Evolutionary conservation across 2,113 vertebrate genomes (phyloP).

Genomic region (Choloepus hoffmanni): DNA sequence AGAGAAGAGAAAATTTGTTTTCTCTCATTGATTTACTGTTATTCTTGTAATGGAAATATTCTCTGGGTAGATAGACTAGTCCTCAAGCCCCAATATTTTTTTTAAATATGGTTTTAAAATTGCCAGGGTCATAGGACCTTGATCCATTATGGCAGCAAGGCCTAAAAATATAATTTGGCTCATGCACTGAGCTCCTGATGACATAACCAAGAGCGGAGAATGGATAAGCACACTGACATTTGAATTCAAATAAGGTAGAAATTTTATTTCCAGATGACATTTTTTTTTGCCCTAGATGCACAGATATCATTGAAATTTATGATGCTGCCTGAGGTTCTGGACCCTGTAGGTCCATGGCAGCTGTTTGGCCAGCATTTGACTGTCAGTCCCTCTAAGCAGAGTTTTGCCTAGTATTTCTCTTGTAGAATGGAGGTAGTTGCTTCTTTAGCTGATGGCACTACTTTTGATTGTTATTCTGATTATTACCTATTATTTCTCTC

Average conservation of each 20-base stretch:
- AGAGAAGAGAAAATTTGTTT: not conserved
- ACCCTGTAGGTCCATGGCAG: not conserved
- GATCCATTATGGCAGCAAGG: not conserved
- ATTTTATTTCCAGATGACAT: conserved; percentile 32
- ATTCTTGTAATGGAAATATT: not conserved
- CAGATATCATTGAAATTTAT: not conserved
- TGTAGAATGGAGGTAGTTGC: not conserved
- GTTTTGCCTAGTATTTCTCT: not conserved
- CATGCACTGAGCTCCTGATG: not conserved
- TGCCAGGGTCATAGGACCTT: not conserved
- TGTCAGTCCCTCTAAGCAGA: not conserved
- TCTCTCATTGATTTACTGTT: not conserved
- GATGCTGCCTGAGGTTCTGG: not conserved
- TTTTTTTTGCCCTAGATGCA: conserved; percentile 17
- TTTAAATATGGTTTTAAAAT: not conserved
- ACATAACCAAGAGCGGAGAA: not conserved
- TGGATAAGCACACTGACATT: not conserved
- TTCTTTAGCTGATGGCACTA: not conserved
- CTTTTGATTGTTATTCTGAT: not conserved
- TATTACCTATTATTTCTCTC: not conserved
- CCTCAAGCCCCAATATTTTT: not conserved
- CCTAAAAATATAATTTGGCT: not conserved
- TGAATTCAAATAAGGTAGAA: not conserved
- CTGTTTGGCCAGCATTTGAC: not conserved
- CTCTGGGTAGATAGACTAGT: not conserved